Evolutionary conservation across 2,797 vertebrate genomes (phyloP), one percentile per base, ranked within the genome.

Genomic region (Petrocephalus schoutedeni): DNA sequence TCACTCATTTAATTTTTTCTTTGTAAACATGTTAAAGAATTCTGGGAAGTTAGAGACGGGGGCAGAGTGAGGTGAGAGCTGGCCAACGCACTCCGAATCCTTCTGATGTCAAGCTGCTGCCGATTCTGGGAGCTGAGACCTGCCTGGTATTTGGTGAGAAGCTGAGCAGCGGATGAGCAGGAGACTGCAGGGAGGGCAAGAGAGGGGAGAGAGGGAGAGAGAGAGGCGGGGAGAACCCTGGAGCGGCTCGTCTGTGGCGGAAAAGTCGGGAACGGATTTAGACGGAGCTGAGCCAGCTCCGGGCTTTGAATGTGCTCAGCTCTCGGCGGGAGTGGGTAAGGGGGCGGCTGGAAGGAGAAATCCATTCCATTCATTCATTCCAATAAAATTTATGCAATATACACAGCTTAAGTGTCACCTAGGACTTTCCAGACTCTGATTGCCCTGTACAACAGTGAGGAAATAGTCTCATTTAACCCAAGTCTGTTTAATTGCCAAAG

Each of bases 221-320:
- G 23, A 64, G 59, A 21, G 7, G 28, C 28, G 19, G 32, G 2
- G 41, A 49, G 0, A 82, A 12, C 77, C 77, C 45, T 21, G 21
- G 19, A 83, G 49, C 49, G 10, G 87, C 16, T 88, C 53, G 51
- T 71, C 59, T 16, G 12, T 23, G 21, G 23, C 64, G 23, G 41
- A 86, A 88, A 88, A 86, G 21, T 56, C 57, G 16, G 64, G 49
- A 83, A 77, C 4, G 32, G 84, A 85, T 88, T 88, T 54, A 77
- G 71, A 88, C 9, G 41, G 64, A 21, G 51, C 51, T 86, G 49
- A 54, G 84, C 64, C 88, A 77, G 88, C 71, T 77, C 36, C 74
- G 54, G 53, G 67, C 36, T 82, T 80, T 86, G 84, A 86, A 28
- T 12, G 4, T 23, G 2, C 51, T 8, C 58, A 0, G 45, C 9